These are phyloP conservation scores for Lipophrys pholis DNA, from an alignment of 2,113 vertebrate genomes.

Conservation along the genomic window DNA sequence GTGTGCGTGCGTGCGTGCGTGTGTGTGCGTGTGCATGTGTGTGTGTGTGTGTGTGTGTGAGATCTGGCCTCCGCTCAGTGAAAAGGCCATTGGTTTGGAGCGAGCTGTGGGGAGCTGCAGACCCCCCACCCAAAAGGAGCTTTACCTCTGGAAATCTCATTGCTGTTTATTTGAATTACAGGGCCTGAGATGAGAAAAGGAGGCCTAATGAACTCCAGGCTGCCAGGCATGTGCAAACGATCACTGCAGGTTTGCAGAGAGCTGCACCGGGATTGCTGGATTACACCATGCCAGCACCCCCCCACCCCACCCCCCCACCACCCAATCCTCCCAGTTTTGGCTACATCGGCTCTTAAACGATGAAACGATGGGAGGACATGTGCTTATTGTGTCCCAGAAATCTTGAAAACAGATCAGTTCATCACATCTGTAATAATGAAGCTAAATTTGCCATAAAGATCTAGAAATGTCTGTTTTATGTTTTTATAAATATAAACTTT, in stretches of 20 bases:
- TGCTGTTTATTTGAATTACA: constrained; percentile 87
- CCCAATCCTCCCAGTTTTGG: constrained; percentile 53
- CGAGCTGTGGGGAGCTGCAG: constrained; percentile 60
- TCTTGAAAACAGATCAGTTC: constrained; percentile 6
- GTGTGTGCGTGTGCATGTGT: constrained; percentile 5
- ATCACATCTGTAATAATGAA: constrained; percentile 2
- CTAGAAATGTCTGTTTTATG: constrained; percentile 29
- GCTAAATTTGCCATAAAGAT: constrained; percentile 25
- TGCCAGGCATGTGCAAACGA: constrained; percentile 83
- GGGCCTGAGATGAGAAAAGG: constrained; percentile 82
- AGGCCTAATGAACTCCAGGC: constrained; percentile 85
- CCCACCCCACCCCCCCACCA: constrained; percentile 40
- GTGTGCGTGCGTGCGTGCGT: constrained; percentile 1
- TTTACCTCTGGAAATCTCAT: constrained; percentile 85
- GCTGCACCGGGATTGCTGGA: constrained; percentile 71
- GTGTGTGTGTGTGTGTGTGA: not conserved
- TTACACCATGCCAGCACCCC: constrained; percentile 60
- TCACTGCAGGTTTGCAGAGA: constrained; percentile 81
- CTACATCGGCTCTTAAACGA: constrained; percentile 63
- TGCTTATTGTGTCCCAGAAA: constrained; percentile 43
- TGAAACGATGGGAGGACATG: constrained; percentile 55
- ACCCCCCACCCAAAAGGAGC: constrained; percentile 80
- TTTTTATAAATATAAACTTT: constrained; percentile 99
- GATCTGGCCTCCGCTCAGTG: constrained; percentile 55
- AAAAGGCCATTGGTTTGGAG: constrained; percentile 60